Evolutionary conservation across 2,113 vertebrate species (phyloP).

Genomic region (Tachycineta bicolor): DNA sequence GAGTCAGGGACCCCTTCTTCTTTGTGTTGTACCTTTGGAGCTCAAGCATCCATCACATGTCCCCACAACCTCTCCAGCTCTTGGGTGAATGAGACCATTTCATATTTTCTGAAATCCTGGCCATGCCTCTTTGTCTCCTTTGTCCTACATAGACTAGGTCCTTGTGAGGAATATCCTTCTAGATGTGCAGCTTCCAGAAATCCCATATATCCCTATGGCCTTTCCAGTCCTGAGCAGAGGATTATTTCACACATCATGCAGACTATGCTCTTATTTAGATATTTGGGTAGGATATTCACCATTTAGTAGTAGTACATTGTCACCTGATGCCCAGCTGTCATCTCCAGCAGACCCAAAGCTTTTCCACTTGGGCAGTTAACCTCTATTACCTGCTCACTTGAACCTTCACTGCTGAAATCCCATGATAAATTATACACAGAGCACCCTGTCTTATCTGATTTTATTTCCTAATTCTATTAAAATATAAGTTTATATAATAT

Average conservation of each 20-base stretch:
- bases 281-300: neutral
- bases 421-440: neutral
- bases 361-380: neutral
- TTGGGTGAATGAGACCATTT: neutral
- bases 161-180: neutral
- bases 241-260: neutral
- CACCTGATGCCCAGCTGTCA: neutral
- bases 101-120: neutral
- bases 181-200: fast-evolving
- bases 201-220: neutral
- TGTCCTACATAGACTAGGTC: neutral
- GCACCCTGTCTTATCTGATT: neutral
- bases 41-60: neutral
- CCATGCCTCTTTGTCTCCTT: neutral
- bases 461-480: neutral
- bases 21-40: neutral
- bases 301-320: neutral
- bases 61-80: neutral
- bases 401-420: neutral
- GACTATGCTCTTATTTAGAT: neutral
- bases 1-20: neutral
- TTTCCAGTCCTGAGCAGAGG: neutral
- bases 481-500: neutral
- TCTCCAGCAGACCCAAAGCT: neutral
- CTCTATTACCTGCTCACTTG: neutral